A percentile compares a stretch with the other conserved stretches of the same genome.
phyloP scores from a whole-genome alignment of 2,888 invertebrate species.

The Cosmopolites sordidus region DNA sequence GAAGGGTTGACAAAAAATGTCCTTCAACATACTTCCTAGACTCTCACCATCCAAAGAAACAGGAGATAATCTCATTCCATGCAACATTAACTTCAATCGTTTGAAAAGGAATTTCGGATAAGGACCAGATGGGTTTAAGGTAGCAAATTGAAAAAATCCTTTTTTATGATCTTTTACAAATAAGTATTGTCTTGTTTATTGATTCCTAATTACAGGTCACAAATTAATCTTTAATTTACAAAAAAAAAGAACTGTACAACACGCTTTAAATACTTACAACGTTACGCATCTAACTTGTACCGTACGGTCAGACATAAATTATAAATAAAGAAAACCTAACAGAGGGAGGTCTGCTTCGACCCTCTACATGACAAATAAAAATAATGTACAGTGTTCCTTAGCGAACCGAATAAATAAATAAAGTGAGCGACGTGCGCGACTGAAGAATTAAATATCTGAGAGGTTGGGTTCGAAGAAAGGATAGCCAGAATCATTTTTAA shows the following conservation, averaged over 20 bases:
- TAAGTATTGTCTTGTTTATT: slow-evolving; percentile 30
- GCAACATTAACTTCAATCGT: too few relatives aligned
- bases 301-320: slow-evolving; percentile 8
- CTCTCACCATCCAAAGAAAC: too few relatives aligned
- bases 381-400: neutral
- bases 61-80: too few relatives aligned
- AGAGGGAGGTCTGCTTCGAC: neutral
- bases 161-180: slow-evolving; percentile 20
- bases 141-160: neutral
- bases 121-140: too few relatives aligned
- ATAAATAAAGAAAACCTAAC: slow-evolving; percentile 14
- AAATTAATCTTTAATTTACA: slow-evolving; percentile 15
- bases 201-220: slow-evolving; percentile 21
- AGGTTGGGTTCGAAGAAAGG: neutral
- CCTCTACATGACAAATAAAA: neutral
- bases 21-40: too few relatives aligned
- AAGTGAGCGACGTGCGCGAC: neutral
- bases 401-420: neutral
- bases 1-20: too few relatives aligned
- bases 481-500: neutral
- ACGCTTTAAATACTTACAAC: slow-evolving; percentile 7
- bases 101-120: neutral
- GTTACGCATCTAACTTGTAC: slow-evolving; percentile 7
- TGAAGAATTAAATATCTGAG: neutral
- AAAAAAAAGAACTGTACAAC: slow-evolving; percentile 22